phyloP scores from a whole-genome alignment of 2,113 vertebrate genomes.

The Varanus komodoensis region DNA sequence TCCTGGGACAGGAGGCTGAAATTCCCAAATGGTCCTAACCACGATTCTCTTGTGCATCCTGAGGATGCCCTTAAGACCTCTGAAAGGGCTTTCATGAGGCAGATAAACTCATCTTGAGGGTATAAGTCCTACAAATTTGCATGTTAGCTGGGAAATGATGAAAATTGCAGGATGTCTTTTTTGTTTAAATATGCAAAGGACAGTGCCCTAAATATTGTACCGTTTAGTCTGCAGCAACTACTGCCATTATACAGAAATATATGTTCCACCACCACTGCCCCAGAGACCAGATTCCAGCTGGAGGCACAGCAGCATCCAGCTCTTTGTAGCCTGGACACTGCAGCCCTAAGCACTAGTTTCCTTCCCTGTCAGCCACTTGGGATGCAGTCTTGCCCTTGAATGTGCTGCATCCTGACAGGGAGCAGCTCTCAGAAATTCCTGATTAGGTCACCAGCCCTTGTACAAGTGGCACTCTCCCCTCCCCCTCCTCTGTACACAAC shows the following conservation, averaged over 20 bases:
- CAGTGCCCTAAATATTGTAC: background rate
- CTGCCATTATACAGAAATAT: background rate
- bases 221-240: background rate
- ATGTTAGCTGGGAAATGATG: too few relatives aligned
- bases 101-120: background rate
- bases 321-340: background rate
- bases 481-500: slow-evolving; percentile 81
- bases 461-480: slow-evolving; percentile 56
- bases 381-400: slow-evolving; percentile 17
- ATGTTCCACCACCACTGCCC: background rate
- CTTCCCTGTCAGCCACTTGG: slow-evolving; percentile 39
- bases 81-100: background rate
- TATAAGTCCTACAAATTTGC: too few relatives aligned
- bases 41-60: background rate
- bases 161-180: too few relatives aligned
- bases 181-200: too few relatives aligned
- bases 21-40: background rate
- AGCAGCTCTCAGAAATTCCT: slow-evolving; percentile 55
- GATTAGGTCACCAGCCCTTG: slow-evolving; percentile 69
- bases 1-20: background rate
- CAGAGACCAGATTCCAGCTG: background rate
- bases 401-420: slow-evolving; percentile 51
- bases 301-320: background rate
- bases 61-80: background rate
- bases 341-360: fast-evolving